A percentile compares a stretch with the other conserved stretches of the same genome.
These are phyloP conservation scores for Trochalopteron elliotii DNA, from an alignment of 2,113 vertebrate genomes.

Conservation along the genomic window DNA sequence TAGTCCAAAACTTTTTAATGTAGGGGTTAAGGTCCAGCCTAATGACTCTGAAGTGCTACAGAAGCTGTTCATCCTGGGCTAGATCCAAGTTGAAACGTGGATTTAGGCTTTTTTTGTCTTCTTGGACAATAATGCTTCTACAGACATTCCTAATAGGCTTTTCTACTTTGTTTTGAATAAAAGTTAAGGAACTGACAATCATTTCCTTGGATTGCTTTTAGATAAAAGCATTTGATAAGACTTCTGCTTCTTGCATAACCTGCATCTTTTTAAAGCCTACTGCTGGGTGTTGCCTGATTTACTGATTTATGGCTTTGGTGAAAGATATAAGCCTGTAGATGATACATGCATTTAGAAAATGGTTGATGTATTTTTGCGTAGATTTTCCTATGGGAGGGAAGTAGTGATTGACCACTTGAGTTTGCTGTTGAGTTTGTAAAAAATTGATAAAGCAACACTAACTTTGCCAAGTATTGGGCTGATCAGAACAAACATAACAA, in stretches of 20 bases:
- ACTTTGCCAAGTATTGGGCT: not conserved
- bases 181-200: not conserved
- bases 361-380: not conserved
- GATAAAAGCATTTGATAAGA: not conserved
- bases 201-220: not conserved
- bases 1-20: not conserved
- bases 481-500: rapidly evolving
- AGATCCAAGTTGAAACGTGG: not conserved
- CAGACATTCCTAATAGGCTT: not conserved
- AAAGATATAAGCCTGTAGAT: not conserved
- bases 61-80: rapidly evolving
- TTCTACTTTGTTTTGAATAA: not conserved
- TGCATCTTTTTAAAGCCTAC: not conserved
- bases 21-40: not conserved
- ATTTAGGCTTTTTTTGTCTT: not conserved
- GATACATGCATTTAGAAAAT: not conserved
- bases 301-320: not conserved
- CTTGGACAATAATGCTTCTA: not conserved
- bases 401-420: not conserved
- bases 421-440: not conserved
- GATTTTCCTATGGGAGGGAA: not conserved
- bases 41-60: not conserved
- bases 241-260: not conserved
- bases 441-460: not conserved
- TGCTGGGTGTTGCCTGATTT: not conserved